Percentiles rank a stretch among this genome's conserved stretches.
These are phyloP conservation scores for Indri indri DNA, from an alignment of 2,113 vertebrate genomes.

Conservation along the genomic window DNA sequence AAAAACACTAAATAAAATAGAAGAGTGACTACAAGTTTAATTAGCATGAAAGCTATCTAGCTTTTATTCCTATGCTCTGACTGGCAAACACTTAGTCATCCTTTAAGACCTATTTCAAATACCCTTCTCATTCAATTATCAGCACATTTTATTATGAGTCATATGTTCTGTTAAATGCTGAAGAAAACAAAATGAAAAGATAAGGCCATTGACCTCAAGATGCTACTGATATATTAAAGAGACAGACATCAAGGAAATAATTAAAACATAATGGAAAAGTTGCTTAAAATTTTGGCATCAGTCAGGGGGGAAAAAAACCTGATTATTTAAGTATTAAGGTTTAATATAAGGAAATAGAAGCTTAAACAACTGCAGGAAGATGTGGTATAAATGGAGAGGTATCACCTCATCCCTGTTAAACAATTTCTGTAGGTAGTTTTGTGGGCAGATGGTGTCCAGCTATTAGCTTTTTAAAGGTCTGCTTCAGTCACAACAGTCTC, in stretches of 20 bases:
- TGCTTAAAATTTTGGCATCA: neutral
- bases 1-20: slow-evolving; percentile 28
- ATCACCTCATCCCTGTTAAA: neutral
- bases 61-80: neutral
- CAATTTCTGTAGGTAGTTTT: neutral
- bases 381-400: neutral
- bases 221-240: neutral
- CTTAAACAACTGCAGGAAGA: neutral
- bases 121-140: neutral
- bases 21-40: neutral
- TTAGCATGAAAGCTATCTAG: neutral
- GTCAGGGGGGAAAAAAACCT: neutral
- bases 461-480: neutral
- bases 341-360: neutral
- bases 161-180: neutral
- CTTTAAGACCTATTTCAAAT: neutral
- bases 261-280: neutral
- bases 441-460: neutral
- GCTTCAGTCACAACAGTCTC: neutral
- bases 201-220: neutral
- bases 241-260: neutral
- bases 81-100: neutral
- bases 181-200: neutral
- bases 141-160: slow-evolving; percentile 18
- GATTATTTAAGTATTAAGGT: neutral